Evolutionary conservation across 2,113 vertebrate genomes (phyloP), one percentile per base, ranked within the genome.

Genomic region (Erpornis zantholeuca): DNA sequence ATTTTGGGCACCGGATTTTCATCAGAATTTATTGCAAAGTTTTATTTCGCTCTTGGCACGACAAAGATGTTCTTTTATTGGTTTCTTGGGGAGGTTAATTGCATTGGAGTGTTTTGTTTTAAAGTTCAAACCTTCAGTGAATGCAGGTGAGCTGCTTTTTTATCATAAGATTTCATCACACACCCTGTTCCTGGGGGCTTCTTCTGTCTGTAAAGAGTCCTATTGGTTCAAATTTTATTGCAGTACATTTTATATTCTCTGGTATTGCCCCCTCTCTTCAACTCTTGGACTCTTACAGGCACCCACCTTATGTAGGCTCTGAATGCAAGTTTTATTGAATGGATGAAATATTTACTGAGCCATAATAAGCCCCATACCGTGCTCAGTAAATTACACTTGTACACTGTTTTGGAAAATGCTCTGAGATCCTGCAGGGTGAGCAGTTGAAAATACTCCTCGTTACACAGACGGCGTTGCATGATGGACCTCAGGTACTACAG

Each of bases 321-420:
- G 35, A 88, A 75, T 79, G 59, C 4, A 50, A 40, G 25, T 68
- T 91, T 95, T 89, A 72, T 72, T 85, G 84, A 65, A 91, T 11
- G 38, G 61, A 75, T 82, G 81, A 83, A 91, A 59, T 79, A 87
- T 95, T 92, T 95, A 61, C 84, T 82, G 53, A 68, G 53, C 53
- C 3, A 2, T 63, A 71, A 92, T 75, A 73, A 93, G 21, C 56
- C 49, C 75, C 72, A 66, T 40, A 71, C 47, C 40, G 49, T 35
- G 78, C 59, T 87, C 66, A 82, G 45, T 72, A 92, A 95, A 76
- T 69, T 45, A 78, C 68, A 88, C 56, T 63, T 78, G 42, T 81
- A 59, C 72, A 65, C 70, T 63, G 44, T 66, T 92, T 83, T 86
- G 68, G 86, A 92, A 83, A 88, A 44, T 10, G 11, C 17, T 73